Conservation (phyloP, 2,888 invertebrate species). For the Eudemis profundana region DNA sequence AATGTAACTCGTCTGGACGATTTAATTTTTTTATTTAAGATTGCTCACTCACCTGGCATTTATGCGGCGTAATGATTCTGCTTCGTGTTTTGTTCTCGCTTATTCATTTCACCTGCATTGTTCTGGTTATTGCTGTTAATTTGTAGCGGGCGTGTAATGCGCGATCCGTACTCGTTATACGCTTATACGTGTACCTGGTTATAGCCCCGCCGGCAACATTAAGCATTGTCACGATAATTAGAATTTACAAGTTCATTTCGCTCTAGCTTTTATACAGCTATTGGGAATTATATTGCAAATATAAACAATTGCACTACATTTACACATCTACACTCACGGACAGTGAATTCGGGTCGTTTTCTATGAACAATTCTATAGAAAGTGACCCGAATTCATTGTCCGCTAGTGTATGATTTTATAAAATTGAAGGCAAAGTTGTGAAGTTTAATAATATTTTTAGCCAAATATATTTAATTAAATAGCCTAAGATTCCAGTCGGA, state of each 20-base stretch:
- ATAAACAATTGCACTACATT: not conserved
- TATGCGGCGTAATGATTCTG: conserved; percentile 56
- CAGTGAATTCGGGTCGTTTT: not conserved
- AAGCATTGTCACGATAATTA: conserved; percentile 29
- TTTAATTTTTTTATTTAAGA: conserved; percentile 16
- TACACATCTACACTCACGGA: not conserved
- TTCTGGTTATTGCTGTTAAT: conserved; percentile 49
- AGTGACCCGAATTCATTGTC: too few species aligned
- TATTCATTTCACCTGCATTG: conserved; percentile 53
- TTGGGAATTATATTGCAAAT: not conserved
- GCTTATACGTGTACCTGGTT: conserved; percentile 2
- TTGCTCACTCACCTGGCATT: conserved; percentile 51
- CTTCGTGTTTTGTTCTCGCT: conserved; percentile 45
- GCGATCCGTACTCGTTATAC: conserved; percentile 12
- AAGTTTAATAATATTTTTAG: too few species aligned
- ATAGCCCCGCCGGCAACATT: conserved; percentile 22
- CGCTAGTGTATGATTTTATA: too few species aligned
- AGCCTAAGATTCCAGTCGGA: too few species aligned
- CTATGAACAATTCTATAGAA: too few species aligned
- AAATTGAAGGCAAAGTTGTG: too few species aligned
- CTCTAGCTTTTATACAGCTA: not conserved
- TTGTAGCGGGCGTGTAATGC: conserved; percentile 23
- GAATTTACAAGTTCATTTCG: conserved; percentile 10
- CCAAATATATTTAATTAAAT: too few species aligned
- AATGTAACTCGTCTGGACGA: conserved; percentile 37